Percentiles rank a stretch among this genome's conserved stretches.
Conservation (phyloP, 2,113 vertebrate species). For the Labeo catla region DNA sequence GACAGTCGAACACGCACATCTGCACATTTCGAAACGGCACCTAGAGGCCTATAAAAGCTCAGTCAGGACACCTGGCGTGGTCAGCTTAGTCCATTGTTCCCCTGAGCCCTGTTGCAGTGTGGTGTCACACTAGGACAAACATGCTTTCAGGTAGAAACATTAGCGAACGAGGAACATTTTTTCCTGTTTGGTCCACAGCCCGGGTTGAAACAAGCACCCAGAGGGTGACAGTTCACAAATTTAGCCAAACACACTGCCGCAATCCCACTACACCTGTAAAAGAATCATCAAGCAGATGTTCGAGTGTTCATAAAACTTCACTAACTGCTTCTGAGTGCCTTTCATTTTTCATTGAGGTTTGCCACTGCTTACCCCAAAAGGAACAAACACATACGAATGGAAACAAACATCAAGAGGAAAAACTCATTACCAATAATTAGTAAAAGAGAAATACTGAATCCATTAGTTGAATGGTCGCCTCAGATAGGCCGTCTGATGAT, state of each 20-base stretch:
- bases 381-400: neutral
- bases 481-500: neutral
- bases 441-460: neutral
- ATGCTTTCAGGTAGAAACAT: constrained; percentile 14
- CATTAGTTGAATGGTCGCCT: neutral
- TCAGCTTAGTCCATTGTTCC: neutral
- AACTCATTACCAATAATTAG: constrained; percentile 10
- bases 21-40: constrained; percentile 3
- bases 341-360: neutral
- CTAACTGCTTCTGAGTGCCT: constrained; percentile 8
- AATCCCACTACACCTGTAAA: neutral
- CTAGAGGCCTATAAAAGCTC: constrained; percentile 34
- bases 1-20: constrained; percentile 14
- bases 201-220: neutral
- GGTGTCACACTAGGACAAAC: constrained; percentile 25
- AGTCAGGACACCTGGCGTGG: constrained; percentile 23
- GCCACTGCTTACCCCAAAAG: neutral
- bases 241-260: neutral
- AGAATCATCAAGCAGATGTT: neutral
- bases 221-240: neutral
- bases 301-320: neutral
- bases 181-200: neutral
- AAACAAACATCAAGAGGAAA: neutral
- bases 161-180: neutral
- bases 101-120: neutral